Conservation (phyloP, 1,140 invertebrate species). For the Plutomurus gul region DNA sequence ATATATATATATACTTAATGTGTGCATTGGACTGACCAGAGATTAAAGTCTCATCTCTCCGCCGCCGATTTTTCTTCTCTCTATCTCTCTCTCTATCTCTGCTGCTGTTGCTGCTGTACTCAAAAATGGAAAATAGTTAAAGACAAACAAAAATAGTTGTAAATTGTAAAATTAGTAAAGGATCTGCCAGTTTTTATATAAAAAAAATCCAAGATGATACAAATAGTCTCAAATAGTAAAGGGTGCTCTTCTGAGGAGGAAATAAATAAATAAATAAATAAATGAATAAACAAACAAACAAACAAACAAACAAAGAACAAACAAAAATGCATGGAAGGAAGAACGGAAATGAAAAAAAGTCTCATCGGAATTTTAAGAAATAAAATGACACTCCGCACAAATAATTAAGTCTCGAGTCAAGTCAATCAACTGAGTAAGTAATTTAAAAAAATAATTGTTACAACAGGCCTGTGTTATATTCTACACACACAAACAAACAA, state of each 20-base stretch:
- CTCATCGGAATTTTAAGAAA: not conserved
- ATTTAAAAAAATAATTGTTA: not conserved
- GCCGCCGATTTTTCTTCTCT: not conserved
- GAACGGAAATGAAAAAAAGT: not conserved
- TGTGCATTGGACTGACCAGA: no score
- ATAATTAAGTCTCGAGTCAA: not conserved
- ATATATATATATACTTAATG: no score
- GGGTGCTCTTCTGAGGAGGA: not conserved
- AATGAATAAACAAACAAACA: not conserved
- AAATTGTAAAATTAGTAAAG: not conserved
- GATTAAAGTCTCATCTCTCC: no score
- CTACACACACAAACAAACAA: not conserved
- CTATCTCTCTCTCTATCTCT: not conserved
- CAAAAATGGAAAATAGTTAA: not conserved
- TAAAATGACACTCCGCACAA: not conserved
- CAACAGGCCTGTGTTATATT: not conserved
- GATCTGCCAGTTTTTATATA: constrained; percentile 7
- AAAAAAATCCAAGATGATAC: no score
- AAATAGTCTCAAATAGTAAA: constrained; percentile 19
- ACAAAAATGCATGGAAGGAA: not conserved
- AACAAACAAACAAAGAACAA: not conserved
- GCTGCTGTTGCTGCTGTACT: not conserved
- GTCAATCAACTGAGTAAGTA: not conserved
- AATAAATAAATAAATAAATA: not conserved
- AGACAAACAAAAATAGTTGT: not conserved